Evolutionary conservation across 2,888 invertebrate genomes (phyloP), one percentile per base, ranked within the genome.

Genomic region (Xestia rhomboidea): DNA sequence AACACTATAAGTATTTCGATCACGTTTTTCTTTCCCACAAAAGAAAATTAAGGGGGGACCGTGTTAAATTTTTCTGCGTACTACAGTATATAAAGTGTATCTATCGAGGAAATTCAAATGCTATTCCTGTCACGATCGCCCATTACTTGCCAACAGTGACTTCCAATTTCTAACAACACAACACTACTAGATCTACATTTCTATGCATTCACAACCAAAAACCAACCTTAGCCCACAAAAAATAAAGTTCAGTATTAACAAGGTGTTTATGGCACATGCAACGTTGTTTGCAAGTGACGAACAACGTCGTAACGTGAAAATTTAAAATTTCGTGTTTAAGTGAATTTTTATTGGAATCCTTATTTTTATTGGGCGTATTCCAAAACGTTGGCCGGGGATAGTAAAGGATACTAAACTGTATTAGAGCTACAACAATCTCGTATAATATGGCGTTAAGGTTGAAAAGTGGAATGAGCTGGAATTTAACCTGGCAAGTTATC

Each of bases 81-180:
- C 89, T 88, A 86, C 89, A 89, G 89, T 90, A 85, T 89, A 90
- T 91, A 91, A 89, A 91, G 84, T 88, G 88, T 91, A 90, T 94
- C 93, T 95, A 93, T 94, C 93, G 92, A 63, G 69, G 77, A 94
- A 94, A 95, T 94, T 93, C 93, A 94, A 94, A 95, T 93, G 90
- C 92, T 92, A 96, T 96, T 96, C 96, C 73, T 82, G 94, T 95
- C 96, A 96, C 96, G 96, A 94, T 91, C 95, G 88, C 66, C 95
- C 95, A 95, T 96, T 96, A 96, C 96, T 96, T 94, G 95, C 94
- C 96, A 93, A 95, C 96, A 96, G 94, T 96, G 96, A 96, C 96
- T 96, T 96, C 96, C 95, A 96, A 96, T 96, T 95, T 95, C 94
- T 93, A 92, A 91, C 91, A 89, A 89, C 89, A 86, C 85, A 84